Conservation (phyloP, 2,888 invertebrate species). For the Xanthia togata region DNA sequence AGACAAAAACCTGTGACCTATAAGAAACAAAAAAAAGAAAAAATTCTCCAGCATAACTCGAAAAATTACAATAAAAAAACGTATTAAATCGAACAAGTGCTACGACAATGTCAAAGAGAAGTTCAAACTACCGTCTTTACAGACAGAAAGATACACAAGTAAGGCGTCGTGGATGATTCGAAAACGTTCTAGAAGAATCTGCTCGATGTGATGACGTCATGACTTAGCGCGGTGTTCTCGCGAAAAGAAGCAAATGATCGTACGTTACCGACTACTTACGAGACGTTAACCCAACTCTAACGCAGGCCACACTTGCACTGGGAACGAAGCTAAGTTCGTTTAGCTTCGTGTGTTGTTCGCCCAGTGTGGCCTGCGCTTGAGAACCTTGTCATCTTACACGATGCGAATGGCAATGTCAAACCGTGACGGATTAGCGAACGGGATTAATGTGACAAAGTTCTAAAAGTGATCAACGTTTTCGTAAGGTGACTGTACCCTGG, state of each 20-base stretch:
- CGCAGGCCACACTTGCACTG: no score
- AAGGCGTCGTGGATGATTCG: constrained; percentile 88
- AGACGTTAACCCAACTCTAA: not conserved
- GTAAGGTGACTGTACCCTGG: not conserved
- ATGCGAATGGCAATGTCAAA: no score
- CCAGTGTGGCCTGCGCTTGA: no score
- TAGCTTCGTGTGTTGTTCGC: no score
- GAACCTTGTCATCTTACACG: no score
- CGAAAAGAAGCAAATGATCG: constrained; percentile 58
- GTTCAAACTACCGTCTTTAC: constrained; percentile 84
- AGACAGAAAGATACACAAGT: constrained; percentile 90
- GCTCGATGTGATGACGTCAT: constrained; percentile 66
- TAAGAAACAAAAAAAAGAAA: constrained; percentile 50
- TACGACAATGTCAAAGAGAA: constrained; percentile 85
- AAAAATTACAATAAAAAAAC: constrained; percentile 70
- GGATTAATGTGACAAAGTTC: constrained; percentile 15
- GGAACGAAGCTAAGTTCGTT: no score
- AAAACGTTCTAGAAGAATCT: constrained; percentile 82
- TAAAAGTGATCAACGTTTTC: constrained; percentile 21
- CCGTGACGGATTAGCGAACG: no score
- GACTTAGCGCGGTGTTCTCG: constrained; percentile 55
- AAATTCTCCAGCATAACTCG: constrained; percentile 69
- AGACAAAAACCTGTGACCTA: constrained; percentile 67
- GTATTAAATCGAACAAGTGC: constrained; percentile 70
- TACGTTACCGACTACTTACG: constrained; percentile 21